These are phyloP conservation scores for Tridacna gigas DNA, from an alignment of 2,888 invertebrate genomes.

Conservation along the genomic window DNA sequence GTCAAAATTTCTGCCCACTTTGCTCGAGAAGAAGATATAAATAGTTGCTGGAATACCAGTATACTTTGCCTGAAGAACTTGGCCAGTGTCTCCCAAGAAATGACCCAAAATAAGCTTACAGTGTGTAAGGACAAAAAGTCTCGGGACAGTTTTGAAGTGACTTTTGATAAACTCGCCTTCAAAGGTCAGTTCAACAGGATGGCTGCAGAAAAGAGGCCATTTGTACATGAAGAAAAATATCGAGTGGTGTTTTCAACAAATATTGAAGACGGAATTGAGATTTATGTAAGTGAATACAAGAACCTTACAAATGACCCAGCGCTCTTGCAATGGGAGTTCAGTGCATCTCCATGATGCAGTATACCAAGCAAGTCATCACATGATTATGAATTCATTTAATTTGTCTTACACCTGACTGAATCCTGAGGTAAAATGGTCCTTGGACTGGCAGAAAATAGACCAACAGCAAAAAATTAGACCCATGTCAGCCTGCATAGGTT, in stretches of 20 bases:
- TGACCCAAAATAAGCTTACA: slow-evolving; percentile 1
- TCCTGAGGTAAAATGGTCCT: too few species aligned
- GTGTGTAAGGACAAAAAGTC: slow-evolving; percentile 16
- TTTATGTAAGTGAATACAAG: neutral
- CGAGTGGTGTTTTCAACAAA: slow-evolving; percentile 45
- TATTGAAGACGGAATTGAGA: slow-evolving; percentile 5
- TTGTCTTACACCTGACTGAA: too few species aligned
- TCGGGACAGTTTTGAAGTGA: slow-evolving; percentile 31
- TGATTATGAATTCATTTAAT: too few species aligned
- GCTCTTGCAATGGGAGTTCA: too few species aligned
- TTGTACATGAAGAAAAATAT: slow-evolving; percentile 61
- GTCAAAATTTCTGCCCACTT: slow-evolving; percentile 33
- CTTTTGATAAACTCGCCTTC: slow-evolving; percentile 37
- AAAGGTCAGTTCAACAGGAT: slow-evolving; percentile 24
- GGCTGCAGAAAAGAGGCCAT: slow-evolving; percentile 30
- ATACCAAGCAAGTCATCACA: too few species aligned
- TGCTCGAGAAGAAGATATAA: slow-evolving; percentile 54
- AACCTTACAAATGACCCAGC: too few species aligned
- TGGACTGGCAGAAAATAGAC: too few species aligned
- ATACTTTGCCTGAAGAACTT: neutral
- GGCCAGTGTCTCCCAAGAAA: neutral
- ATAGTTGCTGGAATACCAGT: slow-evolving; percentile 9
- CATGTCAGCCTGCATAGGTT: too few species aligned
- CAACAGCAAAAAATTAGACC: too few species aligned
- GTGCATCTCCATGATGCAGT: too few species aligned